Base-by-base conservation (phyloP, 2,113 vertebrate genomes). In the Pteronura brasiliensis region DNA sequence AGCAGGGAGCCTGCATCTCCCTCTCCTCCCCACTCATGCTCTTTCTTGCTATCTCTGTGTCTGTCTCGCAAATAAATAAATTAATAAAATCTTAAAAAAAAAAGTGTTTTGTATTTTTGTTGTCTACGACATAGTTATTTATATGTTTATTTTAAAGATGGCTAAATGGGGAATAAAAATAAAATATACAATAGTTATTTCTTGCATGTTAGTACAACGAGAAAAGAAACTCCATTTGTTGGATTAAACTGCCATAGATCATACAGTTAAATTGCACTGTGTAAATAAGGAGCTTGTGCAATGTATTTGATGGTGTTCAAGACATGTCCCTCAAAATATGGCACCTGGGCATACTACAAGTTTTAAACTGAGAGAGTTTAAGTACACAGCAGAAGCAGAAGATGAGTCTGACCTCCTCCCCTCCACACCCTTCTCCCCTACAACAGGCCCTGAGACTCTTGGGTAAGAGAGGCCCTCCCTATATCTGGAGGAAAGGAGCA, bases 241-340 rank as follows among this genome's bases (percentile, higher is more conserved):
- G 71, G 8, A 83, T n/a, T 86, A 83, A 96, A 87, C 69, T 93
- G 47, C 55, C 89, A 89, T 36, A 91, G 42, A 80, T 34, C 77
- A 83, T 6, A 34, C 1, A 93, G 36, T 76, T 80, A 97, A 93
- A 93, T 47, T 20, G 34, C 47, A 25, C 2, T 86, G 36, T 31
- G 84, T 96, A 93, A 93, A 93, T 72, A 96, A 90, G 47, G 44
- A 69, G 23, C 21, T 47, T 89, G 92, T 7, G 63, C 81, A 90
- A 95, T 21, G 85, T 91, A 61, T 61, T 39, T 88, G 39, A 69
- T 42, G 2, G 36, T 15, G 39, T 57, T 81, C 65, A 36, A 21
- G 31, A 36, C 23, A 36, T 12, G 14, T 71, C 36, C 31, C 4
- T 10, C 6, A 59, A 81, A 88, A 81, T 59, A 17, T 7, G 12